phyloP scores from a whole-genome alignment of 2,888 invertebrate species.

The Pharmacophagus antenor region DNA sequence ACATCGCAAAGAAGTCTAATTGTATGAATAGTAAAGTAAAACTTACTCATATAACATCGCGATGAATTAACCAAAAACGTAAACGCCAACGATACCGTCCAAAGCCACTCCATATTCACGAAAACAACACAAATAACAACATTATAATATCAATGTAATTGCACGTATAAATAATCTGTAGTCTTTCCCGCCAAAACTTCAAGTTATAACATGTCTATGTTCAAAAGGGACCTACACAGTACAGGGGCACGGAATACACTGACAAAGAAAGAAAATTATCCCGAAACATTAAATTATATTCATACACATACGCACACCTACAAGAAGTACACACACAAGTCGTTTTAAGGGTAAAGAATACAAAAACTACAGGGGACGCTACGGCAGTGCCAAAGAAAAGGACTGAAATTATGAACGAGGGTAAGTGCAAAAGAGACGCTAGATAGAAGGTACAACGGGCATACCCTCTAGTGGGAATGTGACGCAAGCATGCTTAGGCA shows the following conservation, averaged over 20 bases:
- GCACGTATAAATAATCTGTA: slow-evolving; percentile 35
- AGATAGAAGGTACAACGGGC: slow-evolving; percentile 64
- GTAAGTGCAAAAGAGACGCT: slow-evolving; percentile 52
- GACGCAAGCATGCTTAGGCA: slow-evolving; percentile 62
- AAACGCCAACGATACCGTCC: slow-evolving; percentile 39
- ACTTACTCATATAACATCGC: slow-evolving; percentile 74
- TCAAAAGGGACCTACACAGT: slow-evolving; percentile 52
- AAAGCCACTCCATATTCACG: slow-evolving; percentile 55
- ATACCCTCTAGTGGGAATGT: slow-evolving; percentile 66
- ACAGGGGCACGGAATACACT: slow-evolving; percentile 54
- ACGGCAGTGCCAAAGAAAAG: slow-evolving; percentile 46
- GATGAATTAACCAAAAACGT: slow-evolving; percentile 55
- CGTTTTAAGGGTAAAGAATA: slow-evolving; percentile 70
- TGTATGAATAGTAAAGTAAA: slow-evolving; percentile 14
- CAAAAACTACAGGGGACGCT: slow-evolving; percentile 62
- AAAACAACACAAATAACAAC: slow-evolving; percentile 28
- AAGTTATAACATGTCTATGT: slow-evolving; percentile 50
- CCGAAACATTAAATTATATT: slow-evolving; percentile 39
- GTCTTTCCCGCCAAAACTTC: slow-evolving; percentile 70
- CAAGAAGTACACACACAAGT: slow-evolving; percentile 55
- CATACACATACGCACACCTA: slow-evolving; percentile 54
- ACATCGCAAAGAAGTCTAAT: neutral
- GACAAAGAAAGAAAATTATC: slow-evolving; percentile 46
- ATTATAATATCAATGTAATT: slow-evolving; percentile 39
- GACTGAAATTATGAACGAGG: slow-evolving; percentile 43